Conservation (phyloP, 1,140 invertebrate species). For the Rhysida immarginata region DNA sequence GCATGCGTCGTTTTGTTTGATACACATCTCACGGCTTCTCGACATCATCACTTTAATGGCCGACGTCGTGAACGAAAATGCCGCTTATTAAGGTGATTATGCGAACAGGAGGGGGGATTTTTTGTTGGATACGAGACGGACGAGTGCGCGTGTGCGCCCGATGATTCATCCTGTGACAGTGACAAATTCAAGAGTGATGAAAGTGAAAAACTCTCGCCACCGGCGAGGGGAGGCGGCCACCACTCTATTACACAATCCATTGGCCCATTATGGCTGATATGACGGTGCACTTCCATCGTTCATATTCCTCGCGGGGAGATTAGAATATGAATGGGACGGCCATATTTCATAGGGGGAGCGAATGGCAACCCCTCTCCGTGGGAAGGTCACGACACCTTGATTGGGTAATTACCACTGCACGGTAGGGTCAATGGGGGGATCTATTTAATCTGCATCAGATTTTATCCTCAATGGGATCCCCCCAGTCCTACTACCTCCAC, state of each 20-base stretch:
- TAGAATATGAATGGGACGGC: neutral
- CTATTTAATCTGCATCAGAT: neutral
- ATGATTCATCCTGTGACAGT: neutral
- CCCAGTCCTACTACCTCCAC: no score
- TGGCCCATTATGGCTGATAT: neutral
- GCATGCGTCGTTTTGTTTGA: no score
- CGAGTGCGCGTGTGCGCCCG: neutral
- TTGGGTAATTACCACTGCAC: slow-evolving; percentile 1
- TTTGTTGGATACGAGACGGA: no score
- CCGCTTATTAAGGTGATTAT: no score
- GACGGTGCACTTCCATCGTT: neutral
- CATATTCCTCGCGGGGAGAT: neutral
- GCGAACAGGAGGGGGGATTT: no score
- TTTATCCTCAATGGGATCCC: neutral
- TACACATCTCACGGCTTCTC: no score
- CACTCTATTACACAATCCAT: slow-evolving; percentile 1
- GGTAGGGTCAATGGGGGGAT: neutral
- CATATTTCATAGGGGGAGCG: neutral
- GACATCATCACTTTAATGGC: no score
- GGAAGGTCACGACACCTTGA: slow-evolving; percentile 2
- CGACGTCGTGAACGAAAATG: no score
- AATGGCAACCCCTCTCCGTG: neutral
- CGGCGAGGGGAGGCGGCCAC: no score
- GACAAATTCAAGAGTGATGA: neutral
- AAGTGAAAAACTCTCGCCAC: neutral